Base-by-base conservation (phyloP, 2,888 invertebrate species). In the Andrena bucephala region DNA sequence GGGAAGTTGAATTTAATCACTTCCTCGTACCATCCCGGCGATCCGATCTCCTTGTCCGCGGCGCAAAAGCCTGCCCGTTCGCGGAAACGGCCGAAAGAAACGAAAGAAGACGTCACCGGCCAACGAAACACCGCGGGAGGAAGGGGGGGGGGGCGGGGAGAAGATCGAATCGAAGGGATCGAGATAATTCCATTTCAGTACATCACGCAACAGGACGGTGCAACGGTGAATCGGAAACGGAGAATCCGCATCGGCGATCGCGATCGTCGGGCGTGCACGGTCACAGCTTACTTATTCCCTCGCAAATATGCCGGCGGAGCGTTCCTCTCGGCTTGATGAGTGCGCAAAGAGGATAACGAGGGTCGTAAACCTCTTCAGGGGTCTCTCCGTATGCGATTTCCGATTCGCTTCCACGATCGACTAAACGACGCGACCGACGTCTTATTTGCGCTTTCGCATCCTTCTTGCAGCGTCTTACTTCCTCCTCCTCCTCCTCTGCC, bases 281-380 rank as follows among this genome's bases (percentile, higher is more conserved):
- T 66, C 74, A 42, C 66, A 54, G 59, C 36, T 79, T 62, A 67
- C 70, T 81, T 70, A 67, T 82, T 81, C 60, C 83, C 48, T 65
- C 48, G 81, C 52, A 74, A 63, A 81, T 78, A 81, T 68, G 79
- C 79, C 71, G 79, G 62, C 42, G 60, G 31, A 74, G 24, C 77
- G 70, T 75, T 84, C 69, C 54, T 42, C 52, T 42, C 54, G 57
- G 67, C 69, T 73, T 78, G 84, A 85, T 78, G 81, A 85, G 68
- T 62, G 78, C 84, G 86, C 80, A 60, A 78, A 78, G 74, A 75
- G 77, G 83, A 85, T 83, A 85, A 85, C 77, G 83, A 83, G 75
- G 78, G 77, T 62, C 77, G 85, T 85, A 85, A 85, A 85, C 77
- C 75, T 84, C 59, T 84, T 77, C 67, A 67, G 50, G 31, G 81